Evolutionary conservation across 2,888 invertebrate species (phyloP), one percentile per base, ranked within the genome.

Genomic region (Drosophila leonis): DNA sequence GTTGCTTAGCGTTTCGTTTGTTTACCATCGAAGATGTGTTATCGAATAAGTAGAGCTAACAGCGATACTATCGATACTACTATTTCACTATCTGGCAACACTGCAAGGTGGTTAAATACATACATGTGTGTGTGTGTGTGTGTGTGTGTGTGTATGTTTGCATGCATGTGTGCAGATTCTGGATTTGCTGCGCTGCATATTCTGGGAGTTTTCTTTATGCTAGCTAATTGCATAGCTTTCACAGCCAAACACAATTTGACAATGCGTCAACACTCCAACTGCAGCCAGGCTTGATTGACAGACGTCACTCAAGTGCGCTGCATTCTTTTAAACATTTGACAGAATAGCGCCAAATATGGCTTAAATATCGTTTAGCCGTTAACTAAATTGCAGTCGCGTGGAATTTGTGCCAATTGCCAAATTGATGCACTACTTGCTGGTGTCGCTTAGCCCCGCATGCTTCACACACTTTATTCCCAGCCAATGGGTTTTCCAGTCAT

Each of bases 291-390:
- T 65, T 71, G 81, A 78, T 70, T 78, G 75, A 49, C 72, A 63
- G 74, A 65, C 80, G 72, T 85, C 88, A 88, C 80, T 88, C 86
- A 77, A 77, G 61, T 46, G 18, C 54, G 52, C 60, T 51, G 69
- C 62, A 72, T 69, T 77, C 56, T 49, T 39, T 24, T 29, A 64
- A 75, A 72, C 74, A 74, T 80, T 82, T 82, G 70, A 81, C 77
- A 75, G 70, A 69, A 67, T 60, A 18, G 49, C 73, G 54, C 88
- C 85, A 88, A 83, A 85, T 85, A 85, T 77, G 86, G 86, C 72
- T 75, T 82, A 85, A 88, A 78, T 78, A 74, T 75, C 64, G 74
- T 56, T 62, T 65, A 65, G 66, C 88, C 88, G 88, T 88, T 88
- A 88, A 41, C 74, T 88, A 75, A 85, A 80, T 72, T 80, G 75